Percentiles rank a stretch among this genome's conserved stretches.
phyloP scores from a whole-genome alignment of 1,140 invertebrate genomes.

The Heliconius melpomene region DNA sequence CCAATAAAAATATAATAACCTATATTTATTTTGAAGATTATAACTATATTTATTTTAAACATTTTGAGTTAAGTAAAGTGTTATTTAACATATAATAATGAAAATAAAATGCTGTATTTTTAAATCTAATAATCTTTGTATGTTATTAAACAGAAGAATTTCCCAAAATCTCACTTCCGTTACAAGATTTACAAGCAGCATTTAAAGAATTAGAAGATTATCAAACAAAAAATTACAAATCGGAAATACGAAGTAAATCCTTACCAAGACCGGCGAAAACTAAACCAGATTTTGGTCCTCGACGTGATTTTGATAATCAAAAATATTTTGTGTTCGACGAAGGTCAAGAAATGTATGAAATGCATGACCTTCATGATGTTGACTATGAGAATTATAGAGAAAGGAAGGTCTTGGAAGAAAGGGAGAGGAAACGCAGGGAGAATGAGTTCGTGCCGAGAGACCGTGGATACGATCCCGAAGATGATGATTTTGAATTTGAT shows the following conservation, averaged over 20 bases:
- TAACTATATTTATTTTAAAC: no score
- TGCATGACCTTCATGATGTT: slow-evolving; percentile 69
- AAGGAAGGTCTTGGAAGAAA: slow-evolving; percentile 60
- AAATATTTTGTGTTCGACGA: slow-evolving; percentile 60
- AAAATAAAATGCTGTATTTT: no score
- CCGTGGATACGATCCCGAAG: slow-evolving; percentile 67
- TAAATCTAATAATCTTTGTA: no score
- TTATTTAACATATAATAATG: no score
- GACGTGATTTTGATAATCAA: slow-evolving; percentile 61
- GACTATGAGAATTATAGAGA: slow-evolving; percentile 73
- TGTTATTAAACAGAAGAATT: slow-evolving; percentile 54
- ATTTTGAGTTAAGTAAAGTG: no score
- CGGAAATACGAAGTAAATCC: slow-evolving; percentile 62
- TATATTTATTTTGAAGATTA: no score
- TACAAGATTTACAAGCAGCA: slow-evolving; percentile 71
- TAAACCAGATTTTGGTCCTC: slow-evolving; percentile 60
- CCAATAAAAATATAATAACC: no score
- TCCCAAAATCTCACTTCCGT: slow-evolving; percentile 69
- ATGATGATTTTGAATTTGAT: slow-evolving; percentile 70
- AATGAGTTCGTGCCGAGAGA: slow-evolving; percentile 64
- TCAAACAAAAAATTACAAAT: slow-evolving; percentile 53
- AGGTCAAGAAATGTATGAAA: slow-evolving; percentile 59
- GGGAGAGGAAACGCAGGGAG: slow-evolving; percentile 53
- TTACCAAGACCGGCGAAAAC: slow-evolving; percentile 59
- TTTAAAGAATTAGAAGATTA: slow-evolving; percentile 67